Conservation (phyloP, 2,888 invertebrate species). For the Dryomyza anilis region DNA sequence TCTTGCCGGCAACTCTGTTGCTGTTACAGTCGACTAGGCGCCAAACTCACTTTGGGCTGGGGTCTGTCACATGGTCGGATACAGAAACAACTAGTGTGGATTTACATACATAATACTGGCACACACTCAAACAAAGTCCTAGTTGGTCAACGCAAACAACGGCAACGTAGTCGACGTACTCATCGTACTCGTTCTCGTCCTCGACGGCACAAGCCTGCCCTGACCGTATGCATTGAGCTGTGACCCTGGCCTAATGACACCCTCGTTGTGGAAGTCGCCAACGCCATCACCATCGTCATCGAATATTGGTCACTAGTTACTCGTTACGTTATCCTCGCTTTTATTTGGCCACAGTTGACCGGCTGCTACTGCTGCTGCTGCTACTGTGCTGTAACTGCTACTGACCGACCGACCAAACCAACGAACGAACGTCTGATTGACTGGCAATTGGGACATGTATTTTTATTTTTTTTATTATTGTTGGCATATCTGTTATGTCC, state of each 20-base stretch:
- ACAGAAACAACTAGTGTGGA: background rate
- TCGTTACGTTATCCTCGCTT: constrained; percentile 16
- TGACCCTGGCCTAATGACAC: constrained; percentile 22
- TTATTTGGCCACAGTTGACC: constrained; percentile 23
- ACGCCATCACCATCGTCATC: background rate
- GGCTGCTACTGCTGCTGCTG: background rate
- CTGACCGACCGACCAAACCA: background rate
- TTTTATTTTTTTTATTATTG: background rate
- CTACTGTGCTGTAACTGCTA: background rate
- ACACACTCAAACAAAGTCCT: background rate
- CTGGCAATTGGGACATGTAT: constrained; percentile 11
- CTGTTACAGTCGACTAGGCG: no score
- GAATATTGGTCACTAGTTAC: constrained; percentile 24
- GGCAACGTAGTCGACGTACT: background rate
- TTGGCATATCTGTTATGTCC: background rate
- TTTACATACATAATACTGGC: background rate
- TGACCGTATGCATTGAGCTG: background rate
- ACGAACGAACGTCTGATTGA: constrained; percentile 22
- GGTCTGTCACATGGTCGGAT: background rate
- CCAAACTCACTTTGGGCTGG: no score
- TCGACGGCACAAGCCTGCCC: background rate
- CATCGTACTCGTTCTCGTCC: background rate
- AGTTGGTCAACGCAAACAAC: background rate
- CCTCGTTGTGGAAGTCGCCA: constrained; percentile 10
- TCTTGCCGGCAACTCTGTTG: background rate